A percentile compares a stretch with the other conserved stretches of the same genome.
phyloP scores from a whole-genome alignment of 1,140 invertebrate genomes.

The Lamellibrachia luymesi region DNA sequence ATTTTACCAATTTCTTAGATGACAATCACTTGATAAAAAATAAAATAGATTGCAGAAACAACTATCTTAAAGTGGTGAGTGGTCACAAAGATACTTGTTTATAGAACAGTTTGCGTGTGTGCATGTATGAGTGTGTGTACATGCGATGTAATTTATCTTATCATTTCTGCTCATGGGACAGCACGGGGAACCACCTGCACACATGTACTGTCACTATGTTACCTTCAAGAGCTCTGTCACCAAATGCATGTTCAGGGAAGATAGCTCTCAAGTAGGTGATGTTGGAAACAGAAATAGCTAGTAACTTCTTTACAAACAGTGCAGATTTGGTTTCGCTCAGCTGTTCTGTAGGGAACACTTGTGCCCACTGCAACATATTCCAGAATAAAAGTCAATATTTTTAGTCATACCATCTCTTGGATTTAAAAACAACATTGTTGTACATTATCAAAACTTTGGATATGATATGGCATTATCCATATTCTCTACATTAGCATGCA shows the following conservation, averaged over 20 bases:
- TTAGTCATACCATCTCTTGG: background rate
- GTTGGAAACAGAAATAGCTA: conserved; percentile 58
- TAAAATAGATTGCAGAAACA: background rate
- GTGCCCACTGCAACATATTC: conserved; percentile 47
- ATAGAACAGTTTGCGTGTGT: background rate
- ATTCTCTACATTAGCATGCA: background rate
- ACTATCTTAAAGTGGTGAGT: too few relatives aligned
- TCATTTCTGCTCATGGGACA: too few relatives aligned
- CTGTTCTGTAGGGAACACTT: conserved; percentile 55
- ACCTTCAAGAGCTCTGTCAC: conserved; percentile 55
- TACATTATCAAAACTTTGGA: conserved; percentile 6
- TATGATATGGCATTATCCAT: background rate
- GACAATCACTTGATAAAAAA: background rate
- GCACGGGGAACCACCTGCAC: background rate
- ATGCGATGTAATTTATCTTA: background rate
- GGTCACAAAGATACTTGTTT: background rate
- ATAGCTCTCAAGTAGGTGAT: conserved; percentile 57
- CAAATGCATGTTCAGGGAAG: conserved; percentile 57
- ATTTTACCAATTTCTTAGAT: background rate
- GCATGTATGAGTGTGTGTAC: background rate
- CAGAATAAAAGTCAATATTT: background rate
- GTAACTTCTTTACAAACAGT: conserved; percentile 58
- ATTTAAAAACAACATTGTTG: background rate
- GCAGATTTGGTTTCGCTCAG: conserved; percentile 52
- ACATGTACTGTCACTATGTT: background rate